phyloP scores from a whole-genome alignment of 2,888 invertebrate genomes.

The Oxycera nigricornis region DNA sequence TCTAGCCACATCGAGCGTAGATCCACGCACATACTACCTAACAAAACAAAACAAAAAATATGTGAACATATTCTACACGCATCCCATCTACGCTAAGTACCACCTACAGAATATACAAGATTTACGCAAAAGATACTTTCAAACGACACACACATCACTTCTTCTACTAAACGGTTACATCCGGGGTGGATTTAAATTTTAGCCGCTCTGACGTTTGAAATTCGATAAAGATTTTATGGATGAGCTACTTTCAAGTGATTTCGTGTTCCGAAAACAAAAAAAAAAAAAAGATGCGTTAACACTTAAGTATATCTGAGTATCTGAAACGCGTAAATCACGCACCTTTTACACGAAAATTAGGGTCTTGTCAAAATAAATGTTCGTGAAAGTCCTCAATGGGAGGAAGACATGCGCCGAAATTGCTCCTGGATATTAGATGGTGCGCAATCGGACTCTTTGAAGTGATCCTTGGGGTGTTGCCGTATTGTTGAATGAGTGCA shows the following conservation, averaged over 20 bases:
- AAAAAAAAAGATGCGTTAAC: neutral
- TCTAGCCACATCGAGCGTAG: neutral
- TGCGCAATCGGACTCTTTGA: neutral
- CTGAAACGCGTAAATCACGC: slow-evolving; percentile 42
- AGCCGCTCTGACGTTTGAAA: slow-evolving; percentile 52
- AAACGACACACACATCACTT: neutral
- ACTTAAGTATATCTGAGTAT: slow-evolving; percentile 47
- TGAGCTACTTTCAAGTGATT: neutral
- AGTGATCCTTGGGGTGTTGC: neutral
- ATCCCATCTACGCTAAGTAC: too few relatives aligned
- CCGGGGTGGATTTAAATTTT: slow-evolving; percentile 49
- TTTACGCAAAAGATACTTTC: neutral
- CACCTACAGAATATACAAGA: neutral
- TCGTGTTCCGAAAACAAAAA: slow-evolving; percentile 44
- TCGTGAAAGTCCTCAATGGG: neutral
- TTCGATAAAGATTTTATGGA: slow-evolving; percentile 55
- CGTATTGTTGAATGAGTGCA: neutral
- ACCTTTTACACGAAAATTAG: slow-evolving; percentile 44
- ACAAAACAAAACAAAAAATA: neutral
- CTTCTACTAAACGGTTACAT: slow-evolving; percentile 52
- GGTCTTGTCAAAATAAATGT: slow-evolving; percentile 47
- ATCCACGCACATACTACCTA: neutral
- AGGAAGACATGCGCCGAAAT: slow-evolving; percentile 11
- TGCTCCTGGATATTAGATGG: neutral
- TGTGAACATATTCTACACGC: neutral